phyloP scores from a whole-genome alignment of 2,113 vertebrate species.

The Cheilinus undulatus region DNA sequence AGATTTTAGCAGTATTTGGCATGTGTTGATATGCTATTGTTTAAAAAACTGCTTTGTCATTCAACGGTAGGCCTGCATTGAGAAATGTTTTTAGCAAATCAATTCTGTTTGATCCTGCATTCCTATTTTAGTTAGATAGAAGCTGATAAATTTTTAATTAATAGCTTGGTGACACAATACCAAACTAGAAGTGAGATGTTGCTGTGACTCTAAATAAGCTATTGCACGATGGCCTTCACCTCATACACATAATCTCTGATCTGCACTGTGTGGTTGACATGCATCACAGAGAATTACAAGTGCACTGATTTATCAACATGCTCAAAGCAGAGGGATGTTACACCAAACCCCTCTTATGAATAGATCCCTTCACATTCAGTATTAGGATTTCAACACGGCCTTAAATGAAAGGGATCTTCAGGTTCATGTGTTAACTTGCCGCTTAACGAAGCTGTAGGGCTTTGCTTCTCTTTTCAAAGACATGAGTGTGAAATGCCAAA shows the following conservation, averaged over 20 bases:
- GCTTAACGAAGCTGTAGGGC: constrained; percentile 71
- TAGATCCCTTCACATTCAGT: constrained; percentile 47
- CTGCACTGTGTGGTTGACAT: constrained; percentile 46
- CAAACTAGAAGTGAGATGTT: constrained; percentile 30
- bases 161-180: constrained; percentile 24
- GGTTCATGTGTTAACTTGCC: constrained; percentile 80
- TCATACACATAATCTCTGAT: constrained; percentile 58
- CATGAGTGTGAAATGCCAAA: constrained; percentile 52
- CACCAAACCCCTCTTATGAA: constrained; percentile 39
- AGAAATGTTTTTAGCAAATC: constrained; percentile 57
- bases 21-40: constrained; percentile 60
- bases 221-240: constrained; percentile 20
- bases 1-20: constrained; percentile 65
- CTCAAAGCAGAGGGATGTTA: constrained; percentile 51
- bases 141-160: constrained; percentile 55
- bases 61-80: constrained; percentile 51
- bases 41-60: constrained; percentile 64
- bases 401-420: constrained; percentile 63
- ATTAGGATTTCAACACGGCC: constrained; percentile 65
- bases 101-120: constrained; percentile 56
- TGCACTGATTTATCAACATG: constrained; percentile 57
- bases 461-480: constrained; percentile 65
- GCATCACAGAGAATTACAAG: constrained; percentile 58
- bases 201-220: constrained; percentile 16
- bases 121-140: constrained; percentile 40